Evolutionary conservation across 2,113 vertebrate genomes (phyloP), one percentile per base, ranked within the genome.

Genomic region (Odontesthes bonariensis): DNA sequence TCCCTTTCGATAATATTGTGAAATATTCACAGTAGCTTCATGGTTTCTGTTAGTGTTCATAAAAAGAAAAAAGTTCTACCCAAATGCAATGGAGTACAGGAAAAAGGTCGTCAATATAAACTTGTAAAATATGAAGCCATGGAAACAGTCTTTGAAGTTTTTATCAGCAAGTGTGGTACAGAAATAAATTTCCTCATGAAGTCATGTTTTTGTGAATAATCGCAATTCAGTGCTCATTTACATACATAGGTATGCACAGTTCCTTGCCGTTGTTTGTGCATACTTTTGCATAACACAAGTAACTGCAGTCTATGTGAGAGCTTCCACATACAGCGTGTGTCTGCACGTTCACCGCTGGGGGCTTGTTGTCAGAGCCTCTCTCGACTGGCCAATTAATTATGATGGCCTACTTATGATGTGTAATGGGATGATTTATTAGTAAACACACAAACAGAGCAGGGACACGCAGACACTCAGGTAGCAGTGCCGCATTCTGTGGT

Each of bases 391-490:
- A 94, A 94, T 95, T 94, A 94, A 94, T 94, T 93, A 95, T 92
- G 92, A 94, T 94, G 93, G 92, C 92, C 92, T 94, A 94, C 90
- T 94, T 94, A 94, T 94, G 92, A 94, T 94, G 90, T 93, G 91
- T 94, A 94, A 95, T 93, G 86, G 89, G 89, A 91, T 95, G 93
- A 94, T 94, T 94, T 94, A 94, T 94, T 84, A 89, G 89, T 92
- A 94, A 95, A 94, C 92, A 94, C 91, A 92, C 91, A 90, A 91
- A 84, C 86, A 88, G 92, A 83, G 75, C 74, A 71, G 85, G 82
- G 80, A 89, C 88, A 70, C 87, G 63, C 73, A 71, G 81, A 75
- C 83, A 85, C 80, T 86, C 88, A 91, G 86, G 82, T 90, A 81
- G 77, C 55, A 58, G 75, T 14, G 32, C 73, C 67, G 69, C 58